phyloP scores from a whole-genome alignment of 2,113 vertebrate species.

The Jacana jacana region DNA sequence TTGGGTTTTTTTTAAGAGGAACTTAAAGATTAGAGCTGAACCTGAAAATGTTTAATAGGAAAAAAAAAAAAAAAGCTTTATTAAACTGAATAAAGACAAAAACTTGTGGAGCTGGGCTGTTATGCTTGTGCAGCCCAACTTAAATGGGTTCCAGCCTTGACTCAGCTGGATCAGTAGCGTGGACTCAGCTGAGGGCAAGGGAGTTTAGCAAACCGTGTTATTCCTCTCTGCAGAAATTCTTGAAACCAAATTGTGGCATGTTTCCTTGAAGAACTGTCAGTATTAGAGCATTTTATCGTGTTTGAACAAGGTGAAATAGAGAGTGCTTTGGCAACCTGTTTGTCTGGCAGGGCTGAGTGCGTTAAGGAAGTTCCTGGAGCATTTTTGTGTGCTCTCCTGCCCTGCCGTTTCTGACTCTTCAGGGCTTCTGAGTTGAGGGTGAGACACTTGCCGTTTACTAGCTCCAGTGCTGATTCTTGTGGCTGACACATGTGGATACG shows the following conservation, averaged over 20 bases:
- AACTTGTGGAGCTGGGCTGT: not conserved
- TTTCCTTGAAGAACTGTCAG: not conserved
- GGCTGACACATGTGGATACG: not conserved
- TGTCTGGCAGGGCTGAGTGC: not conserved
- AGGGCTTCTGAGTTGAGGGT: not conserved
- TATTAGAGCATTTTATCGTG: not conserved
- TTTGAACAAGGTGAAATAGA: not conserved
- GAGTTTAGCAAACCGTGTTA: not conserved
- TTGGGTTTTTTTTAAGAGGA: not conserved
- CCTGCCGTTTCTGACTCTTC: not conserved
- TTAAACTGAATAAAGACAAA: not conserved
- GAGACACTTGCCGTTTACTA: not conserved
- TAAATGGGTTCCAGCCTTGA: not conserved
- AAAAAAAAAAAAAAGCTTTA: not conserved
- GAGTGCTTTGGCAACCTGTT: not conserved
- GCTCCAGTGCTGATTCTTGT: not conserved
- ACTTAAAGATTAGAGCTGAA: not conserved
- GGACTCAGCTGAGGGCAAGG: not conserved
- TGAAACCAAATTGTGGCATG: not conserved
- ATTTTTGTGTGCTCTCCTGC: not conserved
- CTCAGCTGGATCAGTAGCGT: not conserved
- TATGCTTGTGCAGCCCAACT: not conserved
- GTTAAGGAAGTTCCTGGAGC: not conserved
- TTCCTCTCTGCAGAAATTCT: not conserved
- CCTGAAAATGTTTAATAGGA: not conserved